Conservation (phyloP, 2,797 vertebrate species). For the Acanthurus leucopareius region DNA sequence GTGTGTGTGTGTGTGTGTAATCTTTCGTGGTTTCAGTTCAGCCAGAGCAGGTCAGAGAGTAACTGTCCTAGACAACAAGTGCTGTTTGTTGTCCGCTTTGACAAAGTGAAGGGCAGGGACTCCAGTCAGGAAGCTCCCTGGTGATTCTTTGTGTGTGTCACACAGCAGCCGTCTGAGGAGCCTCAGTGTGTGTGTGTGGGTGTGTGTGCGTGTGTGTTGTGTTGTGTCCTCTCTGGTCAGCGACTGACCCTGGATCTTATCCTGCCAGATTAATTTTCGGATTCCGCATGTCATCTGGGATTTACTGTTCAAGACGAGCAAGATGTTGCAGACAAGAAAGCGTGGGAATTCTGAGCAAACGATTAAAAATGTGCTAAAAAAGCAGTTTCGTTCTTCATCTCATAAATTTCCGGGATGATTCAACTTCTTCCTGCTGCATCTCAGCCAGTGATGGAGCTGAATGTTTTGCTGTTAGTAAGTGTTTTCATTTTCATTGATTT, state of each 20-base stretch:
- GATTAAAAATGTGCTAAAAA: constrained; percentile 12
- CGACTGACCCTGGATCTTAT: constrained; percentile 64
- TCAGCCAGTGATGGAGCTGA: background rate
- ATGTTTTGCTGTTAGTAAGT: constrained; percentile 12
- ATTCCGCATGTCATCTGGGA: constrained; percentile 61
- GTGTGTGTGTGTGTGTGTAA: constrained; percentile 32
- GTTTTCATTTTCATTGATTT: constrained; percentile 39
- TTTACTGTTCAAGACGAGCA: constrained; percentile 56
- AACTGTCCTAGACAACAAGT: constrained; percentile 64
- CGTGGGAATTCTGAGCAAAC: constrained; percentile 37
- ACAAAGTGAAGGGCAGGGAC: constrained; percentile 59
- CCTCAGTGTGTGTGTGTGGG: constrained; percentile 8
- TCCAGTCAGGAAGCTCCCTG: constrained; percentile 61
- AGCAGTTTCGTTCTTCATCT: background rate
- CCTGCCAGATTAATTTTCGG: constrained; percentile 67
- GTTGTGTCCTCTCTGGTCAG: constrained; percentile 49
- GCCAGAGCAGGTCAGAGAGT: constrained; percentile 54
- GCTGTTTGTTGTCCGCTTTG: constrained; percentile 67
- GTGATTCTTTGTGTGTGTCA: constrained; percentile 18
- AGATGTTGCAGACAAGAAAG: constrained; percentile 41
- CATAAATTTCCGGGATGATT: constrained; percentile 16
- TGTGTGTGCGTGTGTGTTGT: constrained; percentile 16
- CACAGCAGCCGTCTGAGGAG: constrained; percentile 25
- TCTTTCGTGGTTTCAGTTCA: constrained; percentile 45
- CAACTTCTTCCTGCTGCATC: background rate